These are phyloP conservation scores for Probaryconus sp. DNA, from an alignment of 1,140 invertebrate genomes.

Conservation along the genomic window DNA sequence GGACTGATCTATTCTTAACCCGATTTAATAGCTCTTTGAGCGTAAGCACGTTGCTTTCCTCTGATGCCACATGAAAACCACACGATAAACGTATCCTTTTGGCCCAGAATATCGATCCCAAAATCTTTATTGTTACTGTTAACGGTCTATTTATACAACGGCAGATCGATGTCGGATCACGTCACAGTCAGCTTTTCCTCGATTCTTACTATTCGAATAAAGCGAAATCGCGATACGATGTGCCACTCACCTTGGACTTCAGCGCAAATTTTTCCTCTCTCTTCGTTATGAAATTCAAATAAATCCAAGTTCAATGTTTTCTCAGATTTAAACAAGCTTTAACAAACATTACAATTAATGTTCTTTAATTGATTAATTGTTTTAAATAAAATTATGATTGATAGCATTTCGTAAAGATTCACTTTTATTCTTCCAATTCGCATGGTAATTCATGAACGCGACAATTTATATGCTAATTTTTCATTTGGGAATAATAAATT, in stretches of 20 bases:
- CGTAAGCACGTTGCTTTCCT: slow-evolving; percentile 1
- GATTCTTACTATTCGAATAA: background rate
- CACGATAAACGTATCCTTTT: slow-evolving; percentile 32
- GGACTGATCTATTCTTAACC: slow-evolving; percentile 23
- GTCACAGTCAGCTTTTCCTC: slow-evolving; percentile 19
- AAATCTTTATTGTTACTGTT: slow-evolving; percentile 42
- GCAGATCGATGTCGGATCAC: slow-evolving; percentile 47
- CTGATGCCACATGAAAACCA: slow-evolving; percentile 23
- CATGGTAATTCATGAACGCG: too few species aligned
- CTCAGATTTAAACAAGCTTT: too few species aligned
- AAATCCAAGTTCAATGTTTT: too few species aligned
- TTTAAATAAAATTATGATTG: too few species aligned
- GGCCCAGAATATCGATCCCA: slow-evolving; percentile 22
- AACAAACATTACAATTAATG: too few species aligned
- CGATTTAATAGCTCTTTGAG: slow-evolving; percentile 34
- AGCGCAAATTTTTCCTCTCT: too few species aligned
- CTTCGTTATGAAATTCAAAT: too few species aligned
- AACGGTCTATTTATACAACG: slow-evolving; percentile 42
- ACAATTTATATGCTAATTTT: too few species aligned
- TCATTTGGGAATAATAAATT: too few species aligned
- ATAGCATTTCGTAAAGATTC: too few species aligned
- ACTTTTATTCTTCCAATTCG: too few species aligned
- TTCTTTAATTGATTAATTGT: too few species aligned
- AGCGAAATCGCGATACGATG: slow-evolving; percentile 29
- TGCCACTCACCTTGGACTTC: slow-evolving; percentile 16